Evolutionary conservation across 1,140 invertebrate species (phyloP), one percentile per base, ranked within the genome.

Genomic region (roundworm (Caenorhabditis elegans)): DNA sequence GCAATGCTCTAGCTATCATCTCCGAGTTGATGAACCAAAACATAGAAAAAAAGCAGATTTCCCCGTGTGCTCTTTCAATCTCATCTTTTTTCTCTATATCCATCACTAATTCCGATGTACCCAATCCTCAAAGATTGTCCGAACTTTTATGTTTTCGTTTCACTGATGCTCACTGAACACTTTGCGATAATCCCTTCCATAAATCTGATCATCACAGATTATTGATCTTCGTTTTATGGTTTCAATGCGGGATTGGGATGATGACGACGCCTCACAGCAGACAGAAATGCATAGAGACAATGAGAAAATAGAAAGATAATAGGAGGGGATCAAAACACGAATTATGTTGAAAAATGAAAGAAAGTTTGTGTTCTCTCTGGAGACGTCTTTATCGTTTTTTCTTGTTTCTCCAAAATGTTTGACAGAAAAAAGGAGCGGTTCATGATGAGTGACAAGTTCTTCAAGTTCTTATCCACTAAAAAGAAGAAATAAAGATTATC

Each of bases 151-250:
- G 5, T 6, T 26, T 10, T 28, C 6, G 1, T 26, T n/a, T 26
- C 24, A 0, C 10, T 11, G 26, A 55, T 55, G 51, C 51, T 55
- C 51, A 24, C 10, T 55, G 51, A 55, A 5, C 15, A 43, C 15
- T 15, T 43, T 8, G 15, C 5, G 15, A 8, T 43, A 43, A 8
- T 43, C 39, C 15, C 39, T 43, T 43, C 15, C 6, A 43, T 15
- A 43, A 43, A 43, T 55, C 19, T 55, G 19, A 65, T 26, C 28
- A 65, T 65, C 55, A n/a, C 51, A 55, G 51, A 55, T 55, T 31
- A 34, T 65, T 65, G 55, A 65, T 65, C 55, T 55, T 55, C 28
- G 28, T 34, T 65, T 34, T 34, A 65, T 65, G 55, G 55, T 65
- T 65, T 65, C 55, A 60, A 17, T 65, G 31, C 0, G 51, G 47